Evolutionary conservation across 2,113 vertebrate genomes (phyloP).

Genomic region (Chlorocebus sabaeus): DNA sequence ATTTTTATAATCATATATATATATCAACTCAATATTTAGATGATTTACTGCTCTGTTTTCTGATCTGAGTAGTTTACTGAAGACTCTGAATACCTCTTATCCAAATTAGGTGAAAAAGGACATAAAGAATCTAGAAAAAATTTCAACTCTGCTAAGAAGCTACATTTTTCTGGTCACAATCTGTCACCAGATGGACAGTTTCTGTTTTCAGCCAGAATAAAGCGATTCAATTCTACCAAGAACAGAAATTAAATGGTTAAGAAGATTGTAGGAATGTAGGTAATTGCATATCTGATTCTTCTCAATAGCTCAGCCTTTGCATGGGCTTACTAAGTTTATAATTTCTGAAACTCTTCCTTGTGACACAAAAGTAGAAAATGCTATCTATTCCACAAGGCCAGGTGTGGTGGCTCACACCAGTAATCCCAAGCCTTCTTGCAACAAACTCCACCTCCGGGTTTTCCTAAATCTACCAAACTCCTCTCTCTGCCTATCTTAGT

Average conservation of each 20-base stretch:
- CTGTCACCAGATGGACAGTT: not conserved
- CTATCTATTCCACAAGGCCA: not conserved
- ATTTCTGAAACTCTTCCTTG: not conserved
- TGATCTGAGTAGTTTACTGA: not conserved
- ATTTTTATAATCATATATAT: too few relatives aligned
- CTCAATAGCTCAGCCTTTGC: not conserved
- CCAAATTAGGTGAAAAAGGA: not conserved
- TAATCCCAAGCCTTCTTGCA: not conserved
- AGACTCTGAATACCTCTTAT: not conserved
- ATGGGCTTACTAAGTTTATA: not conserved
- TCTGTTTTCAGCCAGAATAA: not conserved
- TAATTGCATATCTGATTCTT: not conserved
- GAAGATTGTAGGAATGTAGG: not conserved
- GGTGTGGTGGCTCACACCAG: too few relatives aligned
- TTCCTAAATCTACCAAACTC: not conserved
- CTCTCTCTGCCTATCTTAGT: constrained; percentile 10
- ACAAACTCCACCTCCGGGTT: not conserved
- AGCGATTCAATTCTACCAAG: not conserved
- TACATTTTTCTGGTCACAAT: not conserved
- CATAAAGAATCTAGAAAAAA: not conserved
- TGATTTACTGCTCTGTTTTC: not conserved
- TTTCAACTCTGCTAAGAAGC: not conserved
- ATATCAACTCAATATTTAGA: not conserved
- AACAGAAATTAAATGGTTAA: not conserved
- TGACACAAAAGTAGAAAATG: not conserved